These are phyloP conservation scores for Plutella xylostella DNA, from an alignment of 2,888 invertebrate species.

Conservation along the genomic window DNA sequence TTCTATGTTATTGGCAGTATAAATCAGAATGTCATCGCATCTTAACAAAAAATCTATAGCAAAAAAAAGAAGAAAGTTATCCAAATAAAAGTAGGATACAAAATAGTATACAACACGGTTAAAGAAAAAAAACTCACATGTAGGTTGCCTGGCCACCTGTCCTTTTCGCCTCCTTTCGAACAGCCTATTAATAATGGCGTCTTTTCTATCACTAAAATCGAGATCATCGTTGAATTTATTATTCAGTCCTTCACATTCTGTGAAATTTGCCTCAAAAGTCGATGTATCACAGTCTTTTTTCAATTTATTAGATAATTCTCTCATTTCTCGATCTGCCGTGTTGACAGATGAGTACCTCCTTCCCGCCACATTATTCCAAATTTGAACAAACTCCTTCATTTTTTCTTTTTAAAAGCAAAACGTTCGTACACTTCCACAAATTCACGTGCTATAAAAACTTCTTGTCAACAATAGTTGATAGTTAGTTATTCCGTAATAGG, in stretches of 20 bases:
- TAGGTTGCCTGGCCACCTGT: conserved; percentile 42
- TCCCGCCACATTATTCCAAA: conserved; percentile 66
- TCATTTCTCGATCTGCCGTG: conserved; percentile 38
- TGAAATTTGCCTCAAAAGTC: conserved; percentile 38
- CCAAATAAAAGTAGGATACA: too few relatives aligned
- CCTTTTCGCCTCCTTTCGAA: conserved; percentile 46
- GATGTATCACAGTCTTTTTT: conserved; percentile 40
- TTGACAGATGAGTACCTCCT: conserved; percentile 69
- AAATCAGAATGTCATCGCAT: too few relatives aligned
- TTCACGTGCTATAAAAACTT: neutral
- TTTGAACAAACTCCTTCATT: conserved; percentile 75
- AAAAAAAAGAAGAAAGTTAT: too few relatives aligned
- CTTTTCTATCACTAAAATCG: conserved; percentile 42
- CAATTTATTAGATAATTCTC: conserved; percentile 39
- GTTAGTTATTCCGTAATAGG: conserved; percentile 5
- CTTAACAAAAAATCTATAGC: too few relatives aligned
- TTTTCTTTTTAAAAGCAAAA: conserved; percentile 17
- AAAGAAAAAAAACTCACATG: conserved; percentile 43
- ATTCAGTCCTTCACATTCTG: conserved; percentile 51
- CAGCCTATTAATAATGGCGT: conserved; percentile 51
- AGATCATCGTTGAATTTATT: conserved; percentile 42
- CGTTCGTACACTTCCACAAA: too few relatives aligned
- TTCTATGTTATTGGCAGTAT: too few relatives aligned
- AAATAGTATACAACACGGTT: too few relatives aligned
- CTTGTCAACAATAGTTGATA: neutral